A percentile compares a stretch with the other conserved stretches of the same genome.
Evolutionary conservation across 2,888 invertebrate species (phyloP).

Genomic region (Petrophora chlorosata): DNA sequence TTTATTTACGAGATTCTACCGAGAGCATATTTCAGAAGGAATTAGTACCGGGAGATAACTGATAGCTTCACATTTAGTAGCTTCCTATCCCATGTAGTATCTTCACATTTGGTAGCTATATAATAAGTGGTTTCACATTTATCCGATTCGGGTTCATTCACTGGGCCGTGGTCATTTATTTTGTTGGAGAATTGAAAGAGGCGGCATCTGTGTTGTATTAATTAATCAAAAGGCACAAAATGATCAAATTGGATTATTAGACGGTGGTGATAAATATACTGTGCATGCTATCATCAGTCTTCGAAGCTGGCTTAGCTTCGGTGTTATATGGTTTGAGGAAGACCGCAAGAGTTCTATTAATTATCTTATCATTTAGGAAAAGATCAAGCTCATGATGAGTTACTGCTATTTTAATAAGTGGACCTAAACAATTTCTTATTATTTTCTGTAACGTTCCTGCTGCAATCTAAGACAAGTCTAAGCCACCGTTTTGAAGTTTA

Average conservation of each 20-base stretch:
- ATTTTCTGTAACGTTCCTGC: too few species aligned
- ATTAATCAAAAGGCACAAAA: conserved; percentile 61
- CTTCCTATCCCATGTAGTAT: conserved; percentile 25
- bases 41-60: conserved; percentile 34
- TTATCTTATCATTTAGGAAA: too few species aligned
- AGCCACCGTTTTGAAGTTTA: too few species aligned
- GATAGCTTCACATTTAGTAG: conserved; percentile 31
- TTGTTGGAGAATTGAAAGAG: conserved; percentile 33
- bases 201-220: conserved; percentile 45
- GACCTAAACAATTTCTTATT: too few species aligned
- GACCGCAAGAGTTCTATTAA: conserved; percentile 39
- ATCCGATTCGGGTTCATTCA: conserved; percentile 31
- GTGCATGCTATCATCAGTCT: conserved; percentile 50
- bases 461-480: too few species aligned
- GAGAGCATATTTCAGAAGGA: conserved; percentile 32
- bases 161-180: conserved; percentile 28
- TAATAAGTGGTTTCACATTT: conserved; percentile 23
- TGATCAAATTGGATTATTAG: conserved; percentile 61
- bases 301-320: conserved; percentile 34
- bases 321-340: conserved; percentile 27
- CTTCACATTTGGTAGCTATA: conserved; percentile 14
- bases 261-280: conserved; percentile 52
- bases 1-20: conserved; percentile 39
- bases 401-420: too few species aligned
- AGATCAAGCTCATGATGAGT: too few species aligned